A percentile compares a stretch with the other conserved stretches of the same genome.
These are phyloP conservation scores for Drosophila dunni DNA, from an alignment of 1,140 invertebrate species.

Conservation along the genomic window DNA sequence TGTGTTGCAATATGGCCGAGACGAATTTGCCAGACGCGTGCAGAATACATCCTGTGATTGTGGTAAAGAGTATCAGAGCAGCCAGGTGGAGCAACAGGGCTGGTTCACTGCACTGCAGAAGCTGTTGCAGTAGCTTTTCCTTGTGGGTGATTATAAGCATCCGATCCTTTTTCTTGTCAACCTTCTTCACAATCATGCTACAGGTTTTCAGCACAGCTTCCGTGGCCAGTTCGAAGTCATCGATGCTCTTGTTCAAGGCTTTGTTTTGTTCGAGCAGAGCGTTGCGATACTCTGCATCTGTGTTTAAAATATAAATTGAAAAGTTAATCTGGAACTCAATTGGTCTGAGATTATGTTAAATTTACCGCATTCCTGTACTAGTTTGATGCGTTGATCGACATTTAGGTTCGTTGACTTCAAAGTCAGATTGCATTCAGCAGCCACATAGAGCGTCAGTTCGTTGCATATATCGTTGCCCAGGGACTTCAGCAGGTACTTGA, in stretches of 20 bases:
- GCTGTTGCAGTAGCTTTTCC: conserved; percentile 91
- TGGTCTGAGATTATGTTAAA: background rate
- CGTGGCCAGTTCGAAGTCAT: conserved; percentile 91
- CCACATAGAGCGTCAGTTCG: conserved; percentile 90
- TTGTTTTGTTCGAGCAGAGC: conserved; percentile 88
- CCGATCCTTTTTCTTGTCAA: conserved; percentile 94
- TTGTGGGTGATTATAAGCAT: conserved; percentile 91
- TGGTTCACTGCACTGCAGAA: conserved; percentile 90
- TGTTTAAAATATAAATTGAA: background rate
- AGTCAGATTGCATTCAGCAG: conserved; percentile 88
- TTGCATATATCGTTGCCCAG: conserved; percentile 93
- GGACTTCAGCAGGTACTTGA: conserved; percentile 93
- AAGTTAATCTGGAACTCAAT: background rate
- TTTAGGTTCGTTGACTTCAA: conserved; percentile 86
- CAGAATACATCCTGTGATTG: conserved; percentile 91
- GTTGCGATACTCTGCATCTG: conserved; percentile 87
- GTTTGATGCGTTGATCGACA: conserved; percentile 88
- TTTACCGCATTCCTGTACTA: conserved; percentile 86
- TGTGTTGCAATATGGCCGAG: conserved; percentile 90
- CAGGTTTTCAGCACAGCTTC: conserved; percentile 90
- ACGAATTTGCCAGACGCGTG: conserved; percentile 97
- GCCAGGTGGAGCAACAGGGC: conserved; percentile 94
- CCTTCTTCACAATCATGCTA: conserved; percentile 94
- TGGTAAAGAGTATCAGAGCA: conserved; percentile 92
- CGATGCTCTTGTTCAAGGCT: conserved; percentile 87